phyloP scores from a whole-genome alignment of 2,113 vertebrate genomes.

The Excalfactoria chinensis region DNA sequence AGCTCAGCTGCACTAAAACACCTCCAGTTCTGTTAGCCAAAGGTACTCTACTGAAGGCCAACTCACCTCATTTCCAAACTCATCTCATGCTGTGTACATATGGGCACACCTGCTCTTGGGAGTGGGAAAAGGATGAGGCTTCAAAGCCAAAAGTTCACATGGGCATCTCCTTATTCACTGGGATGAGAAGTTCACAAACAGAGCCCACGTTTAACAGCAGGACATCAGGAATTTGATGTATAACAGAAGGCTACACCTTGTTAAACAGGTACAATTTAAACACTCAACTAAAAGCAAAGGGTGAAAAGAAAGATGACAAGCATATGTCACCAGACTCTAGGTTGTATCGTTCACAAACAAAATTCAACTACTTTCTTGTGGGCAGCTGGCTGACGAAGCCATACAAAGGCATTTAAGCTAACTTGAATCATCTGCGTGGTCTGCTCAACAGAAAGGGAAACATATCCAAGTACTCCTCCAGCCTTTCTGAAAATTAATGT shows the following conservation, averaged over 20 bases:
- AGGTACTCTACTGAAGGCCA: neutral
- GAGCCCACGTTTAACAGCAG: neutral
- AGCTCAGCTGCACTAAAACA: neutral
- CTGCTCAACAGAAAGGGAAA: neutral
- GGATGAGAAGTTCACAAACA: neutral
- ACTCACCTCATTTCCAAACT: neutral
- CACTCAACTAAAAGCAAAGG: slow-evolving; percentile 13
- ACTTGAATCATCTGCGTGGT: neutral
- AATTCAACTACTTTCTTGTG: slow-evolving; percentile 36
- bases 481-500: neutral
- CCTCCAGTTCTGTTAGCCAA: neutral
- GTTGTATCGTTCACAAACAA: slow-evolving; percentile 42
- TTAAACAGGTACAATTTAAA: slow-evolving; percentile 24
- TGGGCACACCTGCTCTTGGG: neutral
- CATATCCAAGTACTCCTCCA: neutral
- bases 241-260: neutral
- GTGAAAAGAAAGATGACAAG: slow-evolving; percentile 38
- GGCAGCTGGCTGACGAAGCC: slow-evolving; percentile 45
- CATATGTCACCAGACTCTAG: neutral
- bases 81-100: rapidly evolving
- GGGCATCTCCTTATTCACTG: neutral
- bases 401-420: slow-evolving; percentile 40
- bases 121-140: neutral
- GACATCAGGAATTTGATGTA: neutral
- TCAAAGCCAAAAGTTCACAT: neutral